Evolutionary conservation across 2,888 invertebrate genomes (phyloP), one percentile per base, ranked within the genome.

Genomic region (Rosalia funebris): DNA sequence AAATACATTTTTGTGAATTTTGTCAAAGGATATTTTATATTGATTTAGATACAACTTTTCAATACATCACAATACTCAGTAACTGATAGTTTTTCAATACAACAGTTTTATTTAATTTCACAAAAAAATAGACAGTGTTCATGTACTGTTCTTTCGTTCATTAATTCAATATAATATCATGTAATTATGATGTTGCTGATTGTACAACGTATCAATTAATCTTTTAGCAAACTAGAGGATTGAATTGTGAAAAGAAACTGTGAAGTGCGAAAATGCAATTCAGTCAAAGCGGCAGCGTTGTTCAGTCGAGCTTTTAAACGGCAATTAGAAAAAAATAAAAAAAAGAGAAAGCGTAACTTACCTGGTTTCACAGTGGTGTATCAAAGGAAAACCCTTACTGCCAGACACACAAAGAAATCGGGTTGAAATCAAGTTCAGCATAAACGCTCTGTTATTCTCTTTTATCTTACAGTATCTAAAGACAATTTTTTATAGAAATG

Each of bases 231-330:
- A 34, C 25, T 9, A 25, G 10, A 34, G 10, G 5, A 3, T 34
- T 34, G 34, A 34, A 34, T 34, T 34, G n/a, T n/a, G 5, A 34
- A 34, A 34, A 34, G 34, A n/a, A 25, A 34, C 34, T 34, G 34
- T n/a, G 34, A 34, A 34, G 34, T n/a, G 34, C 11, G 34, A 34
- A 34, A 34, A 34, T 34, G 10, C 34, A 34, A 34, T 34, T 34
- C 5, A 34, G 10, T 34, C 34, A 25, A 25, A 25, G 34, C 34
- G 11, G 10, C 34, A n/a, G 34, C 34, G 7, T 11, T 34, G 34
- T 34, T 34, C 34, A 7, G 11, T 34, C 34, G 34, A 34, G 34
- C 10, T 34, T 34, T 34, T 34, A 34, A 34, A 34, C 34, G 11
- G 10, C 34, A 34, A 34, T 34, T 11, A 34, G 5, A 34, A 34